Conservation (phyloP, 1,140 invertebrate species). For the Zaprionus tsacasi region DNA sequence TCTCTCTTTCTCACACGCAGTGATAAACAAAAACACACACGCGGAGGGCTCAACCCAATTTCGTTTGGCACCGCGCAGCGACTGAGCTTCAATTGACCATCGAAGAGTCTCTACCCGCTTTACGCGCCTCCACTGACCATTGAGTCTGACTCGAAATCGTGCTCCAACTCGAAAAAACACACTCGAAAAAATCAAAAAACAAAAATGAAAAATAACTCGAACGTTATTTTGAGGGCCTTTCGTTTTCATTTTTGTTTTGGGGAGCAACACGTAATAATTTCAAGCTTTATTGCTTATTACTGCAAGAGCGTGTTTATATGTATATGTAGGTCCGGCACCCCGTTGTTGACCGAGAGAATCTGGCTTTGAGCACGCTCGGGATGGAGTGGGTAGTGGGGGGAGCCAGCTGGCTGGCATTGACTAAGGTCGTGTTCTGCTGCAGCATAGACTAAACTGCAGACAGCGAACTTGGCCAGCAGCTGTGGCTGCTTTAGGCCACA, state of each 20-base stretch:
- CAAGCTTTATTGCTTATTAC: constrained; percentile 67
- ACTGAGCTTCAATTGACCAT: constrained; percentile 77
- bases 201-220: background rate
- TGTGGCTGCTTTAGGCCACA: background rate
- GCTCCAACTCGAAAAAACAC: constrained; percentile 25
- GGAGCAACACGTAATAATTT: constrained; percentile 69
- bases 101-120: too few relatives aligned
- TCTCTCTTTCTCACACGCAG: background rate
- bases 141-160: constrained; percentile 7
- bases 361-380: background rate
- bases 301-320: constrained; percentile 41
- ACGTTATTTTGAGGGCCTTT: constrained; percentile 54
- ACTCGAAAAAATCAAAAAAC: background rate
- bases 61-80: constrained; percentile 48
- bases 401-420: constrained; percentile 42
- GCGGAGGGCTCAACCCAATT: constrained; percentile 69
- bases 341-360: constrained; percentile 36
- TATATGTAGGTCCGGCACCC: constrained; percentile 8
- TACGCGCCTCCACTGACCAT: constrained; percentile 36
- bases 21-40: constrained; percentile 10
- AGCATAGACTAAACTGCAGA: constrained; percentile 1
- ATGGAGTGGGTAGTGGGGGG: background rate
- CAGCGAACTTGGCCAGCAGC: background rate
- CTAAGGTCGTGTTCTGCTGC: constrained; percentile 41
- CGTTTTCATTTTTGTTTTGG: constrained; percentile 53